These are phyloP conservation scores for Branchellion lobata DNA, from an alignment of 2,888 invertebrate genomes.

Conservation along the genomic window DNA sequence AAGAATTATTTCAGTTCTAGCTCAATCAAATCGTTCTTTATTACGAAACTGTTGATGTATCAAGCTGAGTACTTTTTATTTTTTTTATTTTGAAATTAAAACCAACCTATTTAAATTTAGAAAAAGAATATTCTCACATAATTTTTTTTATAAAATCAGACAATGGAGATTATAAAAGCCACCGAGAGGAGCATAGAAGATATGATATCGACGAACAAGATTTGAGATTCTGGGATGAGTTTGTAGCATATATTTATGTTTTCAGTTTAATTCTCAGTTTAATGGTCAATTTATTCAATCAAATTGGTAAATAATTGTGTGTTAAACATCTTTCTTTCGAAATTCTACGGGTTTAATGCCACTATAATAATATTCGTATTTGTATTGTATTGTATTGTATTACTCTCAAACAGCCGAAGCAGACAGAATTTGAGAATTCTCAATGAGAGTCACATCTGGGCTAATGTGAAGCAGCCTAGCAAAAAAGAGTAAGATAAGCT, in stretches of 20 bases:
- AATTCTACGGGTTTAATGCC: too few species aligned
- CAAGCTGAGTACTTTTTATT: not conserved
- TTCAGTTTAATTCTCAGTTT: too few species aligned
- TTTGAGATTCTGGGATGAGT: conserved; percentile 16
- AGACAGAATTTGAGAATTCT: conserved; percentile 3
- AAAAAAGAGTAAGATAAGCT: not conserved
- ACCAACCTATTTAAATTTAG: not conserved
- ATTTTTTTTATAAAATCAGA: too few species aligned
- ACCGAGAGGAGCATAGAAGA: not conserved
- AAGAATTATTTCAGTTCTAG: not conserved
- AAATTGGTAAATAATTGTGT: not conserved
- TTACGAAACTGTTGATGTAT: not conserved
- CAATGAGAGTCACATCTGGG: not conserved
- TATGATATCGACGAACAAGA: conserved; percentile 3
- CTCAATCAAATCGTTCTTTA: not conserved
- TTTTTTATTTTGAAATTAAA: not conserved
- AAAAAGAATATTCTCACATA: too few species aligned
- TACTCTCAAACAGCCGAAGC: not conserved
- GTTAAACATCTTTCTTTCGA: too few species aligned
- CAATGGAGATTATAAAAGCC: not conserved
- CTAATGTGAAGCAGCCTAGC: not conserved
- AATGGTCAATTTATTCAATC: not conserved
- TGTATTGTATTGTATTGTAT: not conserved
- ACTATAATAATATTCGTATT: too few species aligned
- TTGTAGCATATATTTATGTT: not conserved